Percentiles rank a stretch among this genome's conserved stretches.
Evolutionary conservation across 2,797 vertebrate species (phyloP).

Genomic region (Cebuella pygmaea): DNA sequence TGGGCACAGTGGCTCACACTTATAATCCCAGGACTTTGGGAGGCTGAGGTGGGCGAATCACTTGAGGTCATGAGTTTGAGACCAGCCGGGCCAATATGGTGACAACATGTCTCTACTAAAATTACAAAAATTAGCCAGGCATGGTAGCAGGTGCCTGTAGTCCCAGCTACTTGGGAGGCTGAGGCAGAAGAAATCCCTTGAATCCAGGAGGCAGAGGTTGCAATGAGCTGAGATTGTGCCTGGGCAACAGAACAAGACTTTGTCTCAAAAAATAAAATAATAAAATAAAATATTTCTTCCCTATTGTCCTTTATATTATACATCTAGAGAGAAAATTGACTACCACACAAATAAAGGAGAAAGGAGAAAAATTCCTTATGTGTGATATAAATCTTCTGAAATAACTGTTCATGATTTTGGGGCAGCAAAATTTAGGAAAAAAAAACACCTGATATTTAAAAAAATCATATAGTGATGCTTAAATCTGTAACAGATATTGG

Average conservation of each 20-base stretch:
- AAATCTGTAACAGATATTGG: neutral
- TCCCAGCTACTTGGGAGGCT: too few species aligned
- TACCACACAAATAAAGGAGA: neutral
- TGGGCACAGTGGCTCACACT: neutral
- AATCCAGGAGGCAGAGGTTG: too few species aligned
- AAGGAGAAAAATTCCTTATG: neutral
- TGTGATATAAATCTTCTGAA: neutral
- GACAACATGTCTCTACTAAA: too few species aligned
- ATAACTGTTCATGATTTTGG: neutral
- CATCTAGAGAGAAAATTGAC: neutral
- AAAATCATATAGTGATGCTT: neutral
- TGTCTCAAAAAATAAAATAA: neutral
- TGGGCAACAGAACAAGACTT: neutral
- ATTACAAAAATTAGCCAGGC: too few species aligned
- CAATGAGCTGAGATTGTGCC: rapidly evolving
- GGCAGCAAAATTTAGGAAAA: neutral
- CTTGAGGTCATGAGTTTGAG: neutral
- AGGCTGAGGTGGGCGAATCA: neutral
- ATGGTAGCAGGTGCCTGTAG: too few species aligned
- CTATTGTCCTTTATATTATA: neutral
- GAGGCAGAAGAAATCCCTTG: too few species aligned
- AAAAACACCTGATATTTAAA: neutral
- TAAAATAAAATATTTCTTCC: neutral
- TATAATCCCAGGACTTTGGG: neutral
- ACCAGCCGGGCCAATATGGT: neutral